A percentile compares a stretch with the other conserved stretches of the same genome.
Conservation (phyloP, 2,113 vertebrate species). For the Tetrao urogallus region DNA sequence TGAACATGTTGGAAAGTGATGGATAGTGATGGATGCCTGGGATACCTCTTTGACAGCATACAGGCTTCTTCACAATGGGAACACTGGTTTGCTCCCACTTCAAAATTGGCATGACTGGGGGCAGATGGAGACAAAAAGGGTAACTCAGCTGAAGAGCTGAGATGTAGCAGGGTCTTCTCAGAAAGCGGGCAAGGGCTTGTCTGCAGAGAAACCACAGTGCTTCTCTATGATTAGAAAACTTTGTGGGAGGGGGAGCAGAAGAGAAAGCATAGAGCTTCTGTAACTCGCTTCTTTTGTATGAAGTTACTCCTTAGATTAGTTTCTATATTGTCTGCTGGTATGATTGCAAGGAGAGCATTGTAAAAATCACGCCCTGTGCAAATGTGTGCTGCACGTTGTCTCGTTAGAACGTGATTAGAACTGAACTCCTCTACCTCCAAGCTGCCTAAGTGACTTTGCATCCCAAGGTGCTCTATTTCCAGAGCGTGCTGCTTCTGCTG, state of each 20-base stretch:
- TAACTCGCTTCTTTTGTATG: not conserved
- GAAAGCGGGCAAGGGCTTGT: not conserved
- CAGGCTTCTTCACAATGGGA: not conserved
- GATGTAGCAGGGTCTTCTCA: not conserved
- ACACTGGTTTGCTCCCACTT: not conserved
- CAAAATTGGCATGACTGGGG: not conserved
- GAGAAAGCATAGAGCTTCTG: not conserved
- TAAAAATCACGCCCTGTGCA: not conserved
- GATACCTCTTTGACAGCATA: not conserved
- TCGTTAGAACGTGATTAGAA: not conserved
- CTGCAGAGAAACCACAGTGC: not conserved
- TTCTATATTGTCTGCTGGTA: not conserved
- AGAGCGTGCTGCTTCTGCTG: not conserved
- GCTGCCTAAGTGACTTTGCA: not conserved
- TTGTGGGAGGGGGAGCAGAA: not conserved
- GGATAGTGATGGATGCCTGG: not conserved
- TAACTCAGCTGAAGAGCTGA: not conserved
- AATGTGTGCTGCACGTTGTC: not conserved
- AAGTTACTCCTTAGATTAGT: slow-evolving; percentile 7
- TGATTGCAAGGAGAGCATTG: slow-evolving; percentile 12
- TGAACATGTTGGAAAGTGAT: not conserved
- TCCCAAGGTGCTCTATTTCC: not conserved
- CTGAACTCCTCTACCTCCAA: not conserved
- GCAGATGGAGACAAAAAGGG: not conserved
- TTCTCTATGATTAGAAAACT: not conserved